Evolutionary conservation across 1,140 invertebrate genomes (phyloP).

Genomic region (Papilio glaucus): DNA sequence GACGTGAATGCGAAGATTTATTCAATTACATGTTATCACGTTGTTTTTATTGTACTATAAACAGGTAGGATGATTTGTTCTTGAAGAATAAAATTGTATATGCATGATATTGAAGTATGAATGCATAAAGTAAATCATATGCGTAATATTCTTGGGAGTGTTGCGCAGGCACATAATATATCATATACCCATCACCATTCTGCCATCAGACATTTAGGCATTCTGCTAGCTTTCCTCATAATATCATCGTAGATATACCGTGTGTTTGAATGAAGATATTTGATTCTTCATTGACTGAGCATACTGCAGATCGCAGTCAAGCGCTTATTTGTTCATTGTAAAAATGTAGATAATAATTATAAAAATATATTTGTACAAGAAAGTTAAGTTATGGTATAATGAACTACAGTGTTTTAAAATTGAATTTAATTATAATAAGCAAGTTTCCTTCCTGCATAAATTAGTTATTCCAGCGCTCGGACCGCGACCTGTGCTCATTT

Average conservation of each 20-base stretch:
- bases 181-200: neutral
- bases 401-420: constrained; percentile 6
- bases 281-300: no score
- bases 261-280: no score
- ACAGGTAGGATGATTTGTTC: constrained; percentile 10
- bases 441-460: constrained; percentile 23
- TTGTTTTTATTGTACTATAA: neutral
- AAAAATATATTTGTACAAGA: neutral
- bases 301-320: no score
- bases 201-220: no score
- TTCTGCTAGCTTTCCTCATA: no score
- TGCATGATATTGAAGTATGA: neutral
- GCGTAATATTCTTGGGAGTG: neutral
- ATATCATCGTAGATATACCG: no score
- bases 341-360: neutral
- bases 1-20: neutral
- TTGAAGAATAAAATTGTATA: constrained; percentile 5
- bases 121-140: neutral
- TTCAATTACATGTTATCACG: constrained; percentile 15
- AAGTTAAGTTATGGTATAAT: neutral
- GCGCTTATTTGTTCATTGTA: no score
- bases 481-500: constrained; percentile 3
- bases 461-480: constrained; percentile 9
- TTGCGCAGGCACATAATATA: neutral
- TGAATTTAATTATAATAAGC: constrained; percentile 11